Evolutionary conservation across 2,888 invertebrate genomes (phyloP).

Genomic region (Bombyx huttoni): DNA sequence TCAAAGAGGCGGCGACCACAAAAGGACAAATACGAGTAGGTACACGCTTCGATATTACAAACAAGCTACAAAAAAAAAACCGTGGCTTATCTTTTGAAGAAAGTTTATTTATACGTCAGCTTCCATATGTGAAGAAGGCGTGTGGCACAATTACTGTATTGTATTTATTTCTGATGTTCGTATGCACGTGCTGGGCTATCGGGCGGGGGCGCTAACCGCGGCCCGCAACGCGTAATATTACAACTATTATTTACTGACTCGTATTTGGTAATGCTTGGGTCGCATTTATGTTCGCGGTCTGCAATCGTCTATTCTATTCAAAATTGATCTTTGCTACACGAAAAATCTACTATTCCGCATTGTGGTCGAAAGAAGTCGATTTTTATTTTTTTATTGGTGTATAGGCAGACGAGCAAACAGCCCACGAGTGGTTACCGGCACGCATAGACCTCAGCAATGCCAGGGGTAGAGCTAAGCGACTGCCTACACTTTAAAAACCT

Average conservation of each 20-base stretch:
- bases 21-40: background rate
- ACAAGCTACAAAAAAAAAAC: slow-evolving; percentile 1
- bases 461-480: too few relatives aligned
- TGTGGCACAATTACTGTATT: slow-evolving; percentile 67
- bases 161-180: slow-evolving; percentile 61
- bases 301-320: too few relatives aligned
- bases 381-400: too few relatives aligned
- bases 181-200: slow-evolving; percentile 47
- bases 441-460: too few relatives aligned
- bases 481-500: too few relatives aligned
- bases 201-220: slow-evolving; percentile 13
- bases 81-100: slow-evolving; percentile 41
- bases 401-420: too few relatives aligned
- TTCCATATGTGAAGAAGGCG: slow-evolving; percentile 37
- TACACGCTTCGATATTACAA: background rate
- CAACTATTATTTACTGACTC: background rate
- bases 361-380: too few relatives aligned
- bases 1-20: background rate
- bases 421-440: too few relatives aligned
- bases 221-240: slow-evolving; percentile 14
- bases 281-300: too few relatives aligned
- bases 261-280: too few relatives aligned
- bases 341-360: too few relatives aligned
- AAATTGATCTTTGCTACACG: too few relatives aligned
- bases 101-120: slow-evolving; percentile 59